Evolutionary conservation across 2,797 vertebrate species (phyloP).

Genomic region (Otolemur crassicaudatus): DNA sequence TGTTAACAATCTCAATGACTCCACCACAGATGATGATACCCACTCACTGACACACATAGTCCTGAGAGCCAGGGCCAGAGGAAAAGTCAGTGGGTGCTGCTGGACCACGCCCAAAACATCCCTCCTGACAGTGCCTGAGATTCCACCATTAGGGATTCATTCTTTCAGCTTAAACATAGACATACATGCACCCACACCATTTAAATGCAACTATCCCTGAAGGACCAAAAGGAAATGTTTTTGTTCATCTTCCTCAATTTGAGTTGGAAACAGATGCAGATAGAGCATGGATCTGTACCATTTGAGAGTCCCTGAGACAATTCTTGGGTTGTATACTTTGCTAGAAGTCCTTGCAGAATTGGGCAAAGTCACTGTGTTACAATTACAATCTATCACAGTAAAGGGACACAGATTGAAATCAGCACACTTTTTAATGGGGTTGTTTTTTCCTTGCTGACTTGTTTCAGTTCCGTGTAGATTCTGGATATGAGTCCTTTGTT

Average conservation of each 20-base stretch:
- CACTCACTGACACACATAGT: neutral
- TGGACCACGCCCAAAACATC: no score
- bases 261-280: neutral
- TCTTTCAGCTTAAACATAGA: neutral
- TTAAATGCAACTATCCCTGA: neutral
- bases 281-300: neutral
- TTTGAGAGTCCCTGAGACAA: no score
- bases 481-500: neutral
- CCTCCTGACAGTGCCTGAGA: neutral
- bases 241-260: neutral
- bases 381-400: neutral
- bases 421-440: neutral
- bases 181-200: no score
- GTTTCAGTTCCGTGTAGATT: neutral
- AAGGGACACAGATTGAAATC: rapidly evolving
- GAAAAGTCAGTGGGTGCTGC: neutral
- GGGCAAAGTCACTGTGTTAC: neutral
- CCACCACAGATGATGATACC: neutral
- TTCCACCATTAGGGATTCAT: neutral
- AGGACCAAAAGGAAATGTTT: neutral
- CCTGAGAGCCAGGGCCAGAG: neutral
- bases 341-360: neutral
- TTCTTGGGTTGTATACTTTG: no score
- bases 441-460: neutral
- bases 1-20: neutral